Base-by-base conservation (phyloP, 1,140 invertebrate species). In the Steinernema feltiae region DNA sequence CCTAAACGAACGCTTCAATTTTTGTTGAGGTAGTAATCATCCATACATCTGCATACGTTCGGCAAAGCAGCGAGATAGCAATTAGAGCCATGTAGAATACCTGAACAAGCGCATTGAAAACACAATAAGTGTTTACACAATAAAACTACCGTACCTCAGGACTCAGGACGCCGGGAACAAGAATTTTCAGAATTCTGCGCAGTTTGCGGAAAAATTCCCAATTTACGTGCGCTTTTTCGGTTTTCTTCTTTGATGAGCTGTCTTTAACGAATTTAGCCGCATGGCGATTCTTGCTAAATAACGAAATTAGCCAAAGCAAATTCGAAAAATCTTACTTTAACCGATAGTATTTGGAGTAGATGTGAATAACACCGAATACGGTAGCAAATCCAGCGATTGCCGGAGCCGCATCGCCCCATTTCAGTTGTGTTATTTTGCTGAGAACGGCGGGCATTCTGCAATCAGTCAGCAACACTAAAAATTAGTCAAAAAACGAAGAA, bases 11-110 rank as follows among this genome's bases (percentile, higher is more conserved):
- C 92, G 92, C 93, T 90, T 98, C 95, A 82, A 98, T 92, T 73
- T 92, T 89, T 0, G 95, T 98, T 18, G 92, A 92, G 87, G 93
- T 93, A 82, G 93, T 92, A 79, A 99, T 98, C 89, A 98, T 92
- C 94, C 94, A 98, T 69, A 99, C 90, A 89, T 99, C 96, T 86
- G 94, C 97, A 30, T 95, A 89, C 0, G 95, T 97, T 84, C 95
- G 90, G 1, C 92, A 90, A 12, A 97, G 89, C 7, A 99, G 88
- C 30, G 93, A 91, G 7, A 87, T 81, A 2, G 94, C 94, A 48
- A 98, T 92, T 7, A 97, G 83, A 1, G 91, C 76, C 83, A 96
- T 88, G 78, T 93, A 93, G 53, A 91, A 92, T 76, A 90, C 89
- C 89, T 96, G 76, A 30, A 82, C n/a, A 79, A 12, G 7, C n/a